Evolutionary conservation across 2,888 invertebrate genomes (phyloP).

Genomic region (Lottia gigantea): DNA sequence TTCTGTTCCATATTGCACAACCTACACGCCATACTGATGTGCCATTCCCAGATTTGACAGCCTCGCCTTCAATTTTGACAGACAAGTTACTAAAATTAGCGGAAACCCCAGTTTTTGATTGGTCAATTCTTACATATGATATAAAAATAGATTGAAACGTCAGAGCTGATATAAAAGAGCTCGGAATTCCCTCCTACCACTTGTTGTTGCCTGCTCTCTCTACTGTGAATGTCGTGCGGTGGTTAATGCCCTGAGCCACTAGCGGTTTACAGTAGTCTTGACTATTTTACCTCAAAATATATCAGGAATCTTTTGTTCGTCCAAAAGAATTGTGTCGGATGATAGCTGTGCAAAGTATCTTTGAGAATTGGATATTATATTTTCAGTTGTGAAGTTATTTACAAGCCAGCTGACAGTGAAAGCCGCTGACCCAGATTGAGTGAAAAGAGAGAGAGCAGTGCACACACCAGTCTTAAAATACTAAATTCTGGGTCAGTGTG

Average conservation of each 20-base stretch:
- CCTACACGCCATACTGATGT: constrained; percentile 16
- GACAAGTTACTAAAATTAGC: constrained; percentile 38
- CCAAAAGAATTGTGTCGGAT: no score
- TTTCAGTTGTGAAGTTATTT: not conserved
- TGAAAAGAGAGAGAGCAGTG: constrained; percentile 14
- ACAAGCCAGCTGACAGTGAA: not conserved
- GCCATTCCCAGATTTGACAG: constrained; percentile 2
- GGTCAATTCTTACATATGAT: constrained; percentile 31
- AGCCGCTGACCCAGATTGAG: constrained; percentile 18
- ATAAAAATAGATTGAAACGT: constrained; percentile 44
- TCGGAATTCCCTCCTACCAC: constrained; percentile 48
- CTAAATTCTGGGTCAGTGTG: constrained; percentile 7
- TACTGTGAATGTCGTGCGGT: constrained; percentile 49
- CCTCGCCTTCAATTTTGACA: not conserved
- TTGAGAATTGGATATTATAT: not conserved
- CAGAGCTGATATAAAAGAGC: constrained; percentile 47
- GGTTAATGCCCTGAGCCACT: constrained; percentile 55
- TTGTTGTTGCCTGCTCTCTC: constrained; percentile 61
- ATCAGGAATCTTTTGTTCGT: not conserved
- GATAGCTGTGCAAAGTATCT: not conserved
- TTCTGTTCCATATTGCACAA: constrained; percentile 29
- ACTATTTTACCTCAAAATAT: constrained; percentile 1
- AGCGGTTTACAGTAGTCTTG: constrained; percentile 32
- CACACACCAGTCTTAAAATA: constrained; percentile 17
- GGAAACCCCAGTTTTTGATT: constrained; percentile 35